These are phyloP conservation scores for Ciconia stormi DNA, from an alignment of 2,113 vertebrate species.

Conservation along the genomic window DNA sequence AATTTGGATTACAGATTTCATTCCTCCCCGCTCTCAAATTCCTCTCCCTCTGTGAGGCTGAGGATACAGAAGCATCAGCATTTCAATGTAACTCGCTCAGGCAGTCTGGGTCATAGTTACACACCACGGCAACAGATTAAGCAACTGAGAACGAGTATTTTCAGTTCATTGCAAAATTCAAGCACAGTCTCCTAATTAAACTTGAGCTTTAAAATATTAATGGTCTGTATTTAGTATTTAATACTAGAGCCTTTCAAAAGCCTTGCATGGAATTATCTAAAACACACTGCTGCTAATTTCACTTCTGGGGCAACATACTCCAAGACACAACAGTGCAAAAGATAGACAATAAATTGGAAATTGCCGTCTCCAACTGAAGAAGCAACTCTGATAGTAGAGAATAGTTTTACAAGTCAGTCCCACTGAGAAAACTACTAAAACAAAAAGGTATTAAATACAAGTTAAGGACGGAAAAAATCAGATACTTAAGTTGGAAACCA, in stretches of 20 bases:
- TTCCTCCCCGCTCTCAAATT: neutral
- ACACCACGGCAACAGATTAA: neutral
- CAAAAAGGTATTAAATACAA: neutral
- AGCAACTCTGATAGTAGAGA: neutral
- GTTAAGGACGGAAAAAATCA: neutral
- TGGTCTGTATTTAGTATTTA: neutral
- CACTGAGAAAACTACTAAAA: neutral
- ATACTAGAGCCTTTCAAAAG: neutral
- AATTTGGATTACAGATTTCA: neutral
- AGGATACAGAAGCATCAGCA: neutral
- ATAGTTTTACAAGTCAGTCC: neutral
- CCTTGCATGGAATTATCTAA: neutral
- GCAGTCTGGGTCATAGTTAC: neutral
- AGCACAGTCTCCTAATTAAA: neutral
- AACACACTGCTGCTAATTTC: neutral
- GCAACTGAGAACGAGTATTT: neutral
- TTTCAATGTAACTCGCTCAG: neutral
- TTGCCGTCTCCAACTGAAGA: neutral
- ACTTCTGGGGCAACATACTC: neutral
- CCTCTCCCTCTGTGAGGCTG: neutral
- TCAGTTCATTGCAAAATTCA: neutral
- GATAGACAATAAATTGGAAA: neutral
- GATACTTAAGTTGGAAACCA: neutral
- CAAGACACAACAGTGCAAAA: neutral
- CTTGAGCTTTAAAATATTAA: neutral